Evolutionary conservation across 2,888 invertebrate genomes (phyloP).

Genomic region (Epistrophe grossulariae): DNA sequence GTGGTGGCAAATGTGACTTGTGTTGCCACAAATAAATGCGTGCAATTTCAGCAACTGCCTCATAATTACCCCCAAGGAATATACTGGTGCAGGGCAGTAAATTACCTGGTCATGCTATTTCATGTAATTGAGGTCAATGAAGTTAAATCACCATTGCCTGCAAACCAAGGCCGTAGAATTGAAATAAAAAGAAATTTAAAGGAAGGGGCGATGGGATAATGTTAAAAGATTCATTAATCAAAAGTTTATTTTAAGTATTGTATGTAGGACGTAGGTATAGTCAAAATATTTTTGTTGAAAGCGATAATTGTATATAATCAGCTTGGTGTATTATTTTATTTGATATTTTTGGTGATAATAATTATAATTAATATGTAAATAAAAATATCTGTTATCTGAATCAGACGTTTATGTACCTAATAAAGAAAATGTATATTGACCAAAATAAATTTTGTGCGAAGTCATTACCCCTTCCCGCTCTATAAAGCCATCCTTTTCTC

Average conservation of each 20-base stretch:
- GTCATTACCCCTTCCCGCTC: no score
- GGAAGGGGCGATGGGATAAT: background rate
- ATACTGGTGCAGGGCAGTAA: slow-evolving; percentile 60
- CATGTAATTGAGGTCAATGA: slow-evolving; percentile 68
- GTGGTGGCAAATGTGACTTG: background rate
- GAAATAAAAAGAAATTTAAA: background rate
- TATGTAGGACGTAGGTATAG: no score
- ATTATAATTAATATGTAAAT: no score
- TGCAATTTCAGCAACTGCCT: slow-evolving; percentile 56
- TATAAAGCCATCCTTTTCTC: no score
- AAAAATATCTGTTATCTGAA: no score
- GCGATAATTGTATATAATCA: background rate
- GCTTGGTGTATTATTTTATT: no score
- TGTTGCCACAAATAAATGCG: slow-evolving; percentile 61
- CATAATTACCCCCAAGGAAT: slow-evolving; percentile 71
- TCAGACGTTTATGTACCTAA: no score
- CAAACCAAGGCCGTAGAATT: background rate
- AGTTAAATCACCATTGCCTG: slow-evolving; percentile 65
- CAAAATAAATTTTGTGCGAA: no score
- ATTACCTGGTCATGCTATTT: slow-evolving; percentile 74
- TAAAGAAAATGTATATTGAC: no score
- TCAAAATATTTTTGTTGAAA: background rate
- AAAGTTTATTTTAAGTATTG: background rate
- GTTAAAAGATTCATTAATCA: background rate
- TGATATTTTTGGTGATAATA: no score